Evolutionary conservation across 2,888 invertebrate species (phyloP).

Genomic region (Pristionchus entomophagus): DNA sequence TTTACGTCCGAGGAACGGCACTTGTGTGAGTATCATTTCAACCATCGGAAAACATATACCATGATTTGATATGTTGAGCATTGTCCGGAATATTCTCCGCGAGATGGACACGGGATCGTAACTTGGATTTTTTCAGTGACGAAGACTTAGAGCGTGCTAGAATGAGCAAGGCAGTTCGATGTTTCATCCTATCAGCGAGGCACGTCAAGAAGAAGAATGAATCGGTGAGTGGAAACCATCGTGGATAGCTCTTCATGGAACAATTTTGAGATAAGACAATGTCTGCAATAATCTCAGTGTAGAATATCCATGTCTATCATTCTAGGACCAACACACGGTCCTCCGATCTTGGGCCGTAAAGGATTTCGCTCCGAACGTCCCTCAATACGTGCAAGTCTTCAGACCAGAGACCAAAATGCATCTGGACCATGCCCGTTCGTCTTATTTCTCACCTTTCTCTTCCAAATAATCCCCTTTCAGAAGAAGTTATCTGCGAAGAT

Average conservation of each 20-base stretch:
- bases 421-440: conserved; percentile 89
- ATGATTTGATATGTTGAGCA: too few species aligned
- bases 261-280: too few species aligned
- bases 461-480: conserved; percentile 76
- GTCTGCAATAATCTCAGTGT: too few species aligned
- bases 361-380: conserved; percentile 95
- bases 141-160: conserved; percentile 91
- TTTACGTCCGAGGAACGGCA: conserved; percentile 96
- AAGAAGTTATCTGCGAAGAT: conserved; percentile 98
- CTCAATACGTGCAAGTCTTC: conserved; percentile 98
- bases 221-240: conserved; percentile 54
- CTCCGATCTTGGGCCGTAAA: conserved; percentile 96
- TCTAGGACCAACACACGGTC: conserved; percentile 85
- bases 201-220: conserved; percentile 67
- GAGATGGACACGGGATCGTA: background rate
- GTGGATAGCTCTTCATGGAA: too few species aligned
- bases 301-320: background rate
- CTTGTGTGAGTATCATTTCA: conserved; percentile 41
- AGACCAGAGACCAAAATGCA: conserved; percentile 98
- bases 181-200: conserved; percentile 94
- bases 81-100: too few species aligned
- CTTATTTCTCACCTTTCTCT: too few species aligned
- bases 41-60: too few species aligned
- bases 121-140: conserved; percentile 83
- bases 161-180: conserved; percentile 97